These are phyloP conservation scores for Diprion similis DNA, from an alignment of 1,140 invertebrate genomes.

Conservation along the genomic window DNA sequence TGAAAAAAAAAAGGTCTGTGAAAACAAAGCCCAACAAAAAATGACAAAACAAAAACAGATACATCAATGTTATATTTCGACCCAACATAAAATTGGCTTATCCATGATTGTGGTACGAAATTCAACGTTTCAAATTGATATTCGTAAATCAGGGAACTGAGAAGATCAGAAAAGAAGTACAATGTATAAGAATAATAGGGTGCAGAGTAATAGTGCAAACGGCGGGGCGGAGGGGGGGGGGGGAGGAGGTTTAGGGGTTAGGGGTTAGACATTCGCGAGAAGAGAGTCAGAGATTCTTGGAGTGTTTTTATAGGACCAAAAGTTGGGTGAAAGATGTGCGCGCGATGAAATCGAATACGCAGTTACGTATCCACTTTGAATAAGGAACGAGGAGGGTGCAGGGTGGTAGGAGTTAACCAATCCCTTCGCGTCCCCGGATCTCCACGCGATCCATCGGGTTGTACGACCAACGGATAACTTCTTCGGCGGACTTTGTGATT, in stretches of 20 bases:
- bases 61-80: too few species aligned
- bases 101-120: conserved; percentile 16
- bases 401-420: too few species aligned
- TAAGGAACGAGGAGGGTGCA: neutral
- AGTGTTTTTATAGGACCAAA: neutral
- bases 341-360: neutral
- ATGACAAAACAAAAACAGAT: too few species aligned
- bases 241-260: neutral
- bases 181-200: conserved; percentile 26
- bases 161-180: conserved; percentile 20
- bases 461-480: neutral
- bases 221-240: neutral
- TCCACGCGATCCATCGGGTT: too few species aligned
- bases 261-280: neutral
- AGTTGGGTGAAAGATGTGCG: neutral
- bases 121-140: conserved; percentile 42
- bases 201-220: neutral
- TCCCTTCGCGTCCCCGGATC: too few species aligned
- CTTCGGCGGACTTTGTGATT: neutral
- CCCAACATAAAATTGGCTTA: too few species aligned
- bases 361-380: neutral
- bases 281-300: too few species aligned
- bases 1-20: too few species aligned
- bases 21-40: too few species aligned
- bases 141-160: conserved; percentile 35